Conservation (phyloP, 2,113 vertebrate species). For the Lucifuga dentata region DNA sequence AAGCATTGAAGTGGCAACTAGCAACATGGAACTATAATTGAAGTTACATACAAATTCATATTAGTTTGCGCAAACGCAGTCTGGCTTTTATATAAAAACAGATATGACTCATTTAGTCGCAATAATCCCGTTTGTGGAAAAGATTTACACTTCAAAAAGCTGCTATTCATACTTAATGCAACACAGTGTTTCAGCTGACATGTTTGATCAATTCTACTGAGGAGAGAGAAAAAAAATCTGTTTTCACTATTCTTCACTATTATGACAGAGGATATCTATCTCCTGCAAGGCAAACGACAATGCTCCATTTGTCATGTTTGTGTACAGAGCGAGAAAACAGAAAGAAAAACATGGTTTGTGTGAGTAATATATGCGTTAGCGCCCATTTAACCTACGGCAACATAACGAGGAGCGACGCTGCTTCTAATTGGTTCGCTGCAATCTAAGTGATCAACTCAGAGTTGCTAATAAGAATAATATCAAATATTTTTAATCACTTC, state of each 20-base stretch:
- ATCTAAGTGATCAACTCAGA: background rate
- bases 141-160: background rate
- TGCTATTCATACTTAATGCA: background rate
- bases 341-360: conserved; percentile 8
- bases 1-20: too few relatives aligned
- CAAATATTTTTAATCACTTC: too few relatives aligned
- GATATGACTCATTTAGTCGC: background rate
- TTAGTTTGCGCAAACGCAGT: conserved; percentile 2
- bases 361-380: background rate
- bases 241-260: conserved; percentile 15
- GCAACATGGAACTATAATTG: background rate
- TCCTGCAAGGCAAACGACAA: conserved; percentile 8
- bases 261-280: conserved; percentile 34
- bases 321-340: too few relatives aligned
- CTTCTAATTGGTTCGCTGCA: conserved; percentile 15
- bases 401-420: background rate
- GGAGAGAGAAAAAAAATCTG: background rate
- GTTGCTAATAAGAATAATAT: background rate
- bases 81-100: background rate
- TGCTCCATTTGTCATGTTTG: conserved; percentile 9
- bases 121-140: background rate
- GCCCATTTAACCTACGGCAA: background rate
- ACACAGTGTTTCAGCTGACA: conserved; percentile 1
- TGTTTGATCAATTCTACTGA: background rate
- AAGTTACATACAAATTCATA: too few relatives aligned